A percentile compares a stretch with the other conserved stretches of the same genome.
Evolutionary conservation across 2,888 invertebrate species (phyloP).

Genomic region (Eucera pruinosa): DNA sequence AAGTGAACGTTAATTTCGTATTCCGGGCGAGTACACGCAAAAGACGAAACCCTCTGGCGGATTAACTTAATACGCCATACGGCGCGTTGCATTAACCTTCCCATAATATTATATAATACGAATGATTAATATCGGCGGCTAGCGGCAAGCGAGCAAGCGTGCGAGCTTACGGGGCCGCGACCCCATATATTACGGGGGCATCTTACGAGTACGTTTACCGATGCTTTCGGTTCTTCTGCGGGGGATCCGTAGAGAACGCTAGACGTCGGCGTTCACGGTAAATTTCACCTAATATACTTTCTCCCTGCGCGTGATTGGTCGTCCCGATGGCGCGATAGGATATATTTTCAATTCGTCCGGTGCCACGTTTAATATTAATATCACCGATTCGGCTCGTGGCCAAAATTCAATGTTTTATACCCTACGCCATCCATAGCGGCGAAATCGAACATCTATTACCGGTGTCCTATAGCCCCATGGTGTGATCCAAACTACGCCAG

Average conservation of each 20-base stretch:
- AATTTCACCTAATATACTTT: conserved; percentile 38
- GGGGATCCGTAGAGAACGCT: neutral
- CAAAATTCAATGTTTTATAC: conserved; percentile 38
- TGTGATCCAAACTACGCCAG: conserved; percentile 2
- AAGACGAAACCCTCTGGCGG: conserved; percentile 35
- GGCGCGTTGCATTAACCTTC: conserved; percentile 27
- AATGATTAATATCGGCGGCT: conserved; percentile 41
- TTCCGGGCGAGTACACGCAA: conserved; percentile 39
- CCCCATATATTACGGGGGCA: conserved; percentile 47
- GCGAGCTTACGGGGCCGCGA: neutral
- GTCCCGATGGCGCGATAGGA: neutral
- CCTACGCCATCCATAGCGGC: neutral
- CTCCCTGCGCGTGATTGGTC: conserved; percentile 23
- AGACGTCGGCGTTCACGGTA: conserved; percentile 25
- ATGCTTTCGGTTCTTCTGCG: conserved; percentile 40
- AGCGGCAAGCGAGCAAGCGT: neutral
- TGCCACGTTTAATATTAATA: conserved; percentile 39
- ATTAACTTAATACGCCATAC: conserved; percentile 45
- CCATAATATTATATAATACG: conserved; percentile 19
- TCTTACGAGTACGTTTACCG: conserved; percentile 44
- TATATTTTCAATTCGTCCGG: conserved; percentile 33
- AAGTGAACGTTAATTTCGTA: conserved; percentile 45
- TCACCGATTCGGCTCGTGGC: conserved; percentile 24
- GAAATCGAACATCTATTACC: conserved; percentile 20
- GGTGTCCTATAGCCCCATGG: neutral